Conservation (phyloP, 2,888 invertebrate genomes). For the Camponotus fellah region DNA sequence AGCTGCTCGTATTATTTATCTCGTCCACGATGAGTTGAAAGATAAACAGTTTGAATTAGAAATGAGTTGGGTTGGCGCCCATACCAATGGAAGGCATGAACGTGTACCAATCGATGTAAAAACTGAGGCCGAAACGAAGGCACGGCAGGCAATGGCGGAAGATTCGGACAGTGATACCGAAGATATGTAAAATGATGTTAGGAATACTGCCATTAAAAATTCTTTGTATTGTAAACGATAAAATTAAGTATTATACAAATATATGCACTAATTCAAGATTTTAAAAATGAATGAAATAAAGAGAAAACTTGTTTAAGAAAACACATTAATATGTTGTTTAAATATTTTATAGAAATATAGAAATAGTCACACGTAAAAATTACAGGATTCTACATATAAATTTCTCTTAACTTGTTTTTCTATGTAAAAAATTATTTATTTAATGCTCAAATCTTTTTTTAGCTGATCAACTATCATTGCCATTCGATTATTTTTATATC, state of each 20-base stretch:
- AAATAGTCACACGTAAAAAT: too few species aligned
- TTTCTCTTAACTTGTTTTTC: conserved; percentile 12
- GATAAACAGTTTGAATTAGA: conserved; percentile 98
- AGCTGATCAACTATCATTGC: too few species aligned
- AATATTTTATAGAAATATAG: too few species aligned
- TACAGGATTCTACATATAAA: too few species aligned
- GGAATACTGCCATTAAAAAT: conserved; percentile 45
- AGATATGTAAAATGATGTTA: conserved; percentile 88
- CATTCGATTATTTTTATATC: neutral
- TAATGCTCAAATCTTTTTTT: neutral
- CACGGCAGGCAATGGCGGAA: conserved; percentile 95
- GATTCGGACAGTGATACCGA: conserved; percentile 95
- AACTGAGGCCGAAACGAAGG: conserved; percentile 94
- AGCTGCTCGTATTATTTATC: conserved; percentile 97
- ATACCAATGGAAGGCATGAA: conserved; percentile 93
- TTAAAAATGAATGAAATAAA: conserved; percentile 47
- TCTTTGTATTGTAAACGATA: conserved; percentile 72
- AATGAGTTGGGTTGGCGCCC: conserved; percentile 96
- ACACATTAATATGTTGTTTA: neutral
- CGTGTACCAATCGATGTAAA: conserved; percentile 92
- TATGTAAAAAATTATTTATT: conserved; percentile 44
- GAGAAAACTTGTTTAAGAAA: conserved; percentile 51
- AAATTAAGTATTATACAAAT: conserved; percentile 57
- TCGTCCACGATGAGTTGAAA: conserved; percentile 97
- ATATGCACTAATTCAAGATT: conserved; percentile 33